Base-by-base conservation (phyloP, 2,888 invertebrate genomes). In the Tetragnatha montana region DNA sequence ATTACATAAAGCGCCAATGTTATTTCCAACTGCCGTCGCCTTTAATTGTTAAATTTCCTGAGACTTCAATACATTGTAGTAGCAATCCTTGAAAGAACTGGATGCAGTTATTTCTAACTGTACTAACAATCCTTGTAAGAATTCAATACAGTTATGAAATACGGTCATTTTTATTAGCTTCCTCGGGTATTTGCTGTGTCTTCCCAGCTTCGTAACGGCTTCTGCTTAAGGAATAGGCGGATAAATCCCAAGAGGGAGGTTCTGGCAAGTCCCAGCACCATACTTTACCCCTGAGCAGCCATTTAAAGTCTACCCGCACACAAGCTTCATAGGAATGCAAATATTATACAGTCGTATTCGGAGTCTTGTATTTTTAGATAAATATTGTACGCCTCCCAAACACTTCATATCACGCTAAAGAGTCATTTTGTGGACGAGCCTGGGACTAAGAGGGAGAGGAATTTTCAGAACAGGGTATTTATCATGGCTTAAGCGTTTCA, bases 331-430 rank as follows among this genome's bases (percentile, higher is more conserved):
- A 4, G 71, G 35, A 81, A 81, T 81, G 81, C 81, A 81, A 81
- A 81, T 81, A 81, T 81, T 81, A 81, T 81, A 71, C 81, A 81
- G 69, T 81, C 80, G 80, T 47, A 69, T 69, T 69, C 68, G 70
- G 47, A 81, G 81, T 14, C 49, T 50, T 81, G 71, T 50, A 81
- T 81, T 81, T 81, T 81, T 81, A 71, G 71, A 81, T 81, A 81
- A 81, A 81, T 73, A 71, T 71, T 50, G 19, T 6, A 71, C 71
- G n/a, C 35, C 80, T 75, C 75, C 75, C 35, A 69, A 78, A 81
- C 71, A 49, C 69, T 71, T 81, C 19, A 14, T 50, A 49, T 49
- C 81, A 81, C 81, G 81, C 81, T 81, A 81, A 81, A 81, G 80
- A 35, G 47, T 81, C 70, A 50, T 81, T 71, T 81, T 70, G 14